These are phyloP conservation scores for Strigamia maritima DNA, from an alignment of 2,888 invertebrate species.

Conservation along the genomic window DNA sequence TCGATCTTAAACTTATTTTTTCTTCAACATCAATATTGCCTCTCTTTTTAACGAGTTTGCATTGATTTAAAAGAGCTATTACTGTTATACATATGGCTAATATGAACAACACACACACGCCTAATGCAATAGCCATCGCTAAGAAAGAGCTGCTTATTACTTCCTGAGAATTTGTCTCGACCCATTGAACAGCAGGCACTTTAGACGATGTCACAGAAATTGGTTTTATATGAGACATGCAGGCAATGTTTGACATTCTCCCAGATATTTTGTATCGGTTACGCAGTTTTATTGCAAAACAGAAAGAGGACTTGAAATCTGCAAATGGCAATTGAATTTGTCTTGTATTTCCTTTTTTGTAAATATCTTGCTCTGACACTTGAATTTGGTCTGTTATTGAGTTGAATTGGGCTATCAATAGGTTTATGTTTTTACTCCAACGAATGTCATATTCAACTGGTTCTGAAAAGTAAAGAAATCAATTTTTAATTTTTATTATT, in stretches of 20 bases:
- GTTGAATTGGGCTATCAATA: neutral
- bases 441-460: constrained; percentile 1
- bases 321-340: neutral
- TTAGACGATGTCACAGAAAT: neutral
- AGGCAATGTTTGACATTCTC: neutral
- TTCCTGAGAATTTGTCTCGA: neutral
- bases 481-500: neutral
- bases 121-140: neutral
- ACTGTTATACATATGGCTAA: neutral
- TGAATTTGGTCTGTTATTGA: neutral
- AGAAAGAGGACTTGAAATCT: neutral
- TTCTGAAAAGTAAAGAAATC: neutral
- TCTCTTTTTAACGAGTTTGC: neutral
- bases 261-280: neutral
- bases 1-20: neutral
- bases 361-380: neutral
- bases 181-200: neutral
- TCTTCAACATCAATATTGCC: neutral
- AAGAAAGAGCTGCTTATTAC: neutral
- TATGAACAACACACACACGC: neutral
- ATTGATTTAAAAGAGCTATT: neutral
- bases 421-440: neutral
- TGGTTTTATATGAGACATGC: neutral
- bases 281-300: neutral
- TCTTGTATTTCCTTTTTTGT: neutral